Evolutionary conservation across 2,888 invertebrate genomes (phyloP).

Genomic region (Cantharis flavilabris): DNA sequence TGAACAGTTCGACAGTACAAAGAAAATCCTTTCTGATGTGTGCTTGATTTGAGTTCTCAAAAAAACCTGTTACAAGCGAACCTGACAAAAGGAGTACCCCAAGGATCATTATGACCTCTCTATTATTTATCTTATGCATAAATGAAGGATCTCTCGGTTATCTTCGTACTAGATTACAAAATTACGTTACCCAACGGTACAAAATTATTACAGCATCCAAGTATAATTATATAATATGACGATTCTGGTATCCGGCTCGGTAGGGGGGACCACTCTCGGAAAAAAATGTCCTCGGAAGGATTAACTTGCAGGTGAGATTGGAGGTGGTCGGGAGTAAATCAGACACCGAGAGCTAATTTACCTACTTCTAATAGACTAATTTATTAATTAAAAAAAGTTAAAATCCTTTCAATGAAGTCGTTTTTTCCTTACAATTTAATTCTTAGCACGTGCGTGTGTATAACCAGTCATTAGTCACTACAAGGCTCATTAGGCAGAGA

Average conservation of each 20-base stretch:
- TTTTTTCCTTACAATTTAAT: slow-evolving; percentile 26
- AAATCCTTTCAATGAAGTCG: slow-evolving; percentile 20
- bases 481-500: slow-evolving; percentile 31
- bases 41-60: not conserved
- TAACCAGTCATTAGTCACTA: slow-evolving; percentile 32
- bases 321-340: too few species aligned
- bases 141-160: not conserved
- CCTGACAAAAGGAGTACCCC: not conserved
- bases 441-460: slow-evolving; percentile 31
- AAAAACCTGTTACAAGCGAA: not conserved
- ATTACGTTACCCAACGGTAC: not conserved
- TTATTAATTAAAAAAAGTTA: slow-evolving; percentile 7
- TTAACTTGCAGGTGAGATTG: too few species aligned
- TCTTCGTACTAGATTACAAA: not conserved
- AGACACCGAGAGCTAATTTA: not conserved
- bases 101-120: not conserved
- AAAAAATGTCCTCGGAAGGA: too few species aligned
- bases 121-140: not conserved
- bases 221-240: not conserved
- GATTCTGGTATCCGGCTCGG: not conserved
- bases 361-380: slow-evolving; percentile 14
- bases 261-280: not conserved
- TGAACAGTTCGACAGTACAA: not conserved
- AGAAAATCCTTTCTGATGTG: not conserved
- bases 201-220: not conserved